phyloP scores from a whole-genome alignment of 2,113 vertebrate species.

The Neoarius graeffei region DNA sequence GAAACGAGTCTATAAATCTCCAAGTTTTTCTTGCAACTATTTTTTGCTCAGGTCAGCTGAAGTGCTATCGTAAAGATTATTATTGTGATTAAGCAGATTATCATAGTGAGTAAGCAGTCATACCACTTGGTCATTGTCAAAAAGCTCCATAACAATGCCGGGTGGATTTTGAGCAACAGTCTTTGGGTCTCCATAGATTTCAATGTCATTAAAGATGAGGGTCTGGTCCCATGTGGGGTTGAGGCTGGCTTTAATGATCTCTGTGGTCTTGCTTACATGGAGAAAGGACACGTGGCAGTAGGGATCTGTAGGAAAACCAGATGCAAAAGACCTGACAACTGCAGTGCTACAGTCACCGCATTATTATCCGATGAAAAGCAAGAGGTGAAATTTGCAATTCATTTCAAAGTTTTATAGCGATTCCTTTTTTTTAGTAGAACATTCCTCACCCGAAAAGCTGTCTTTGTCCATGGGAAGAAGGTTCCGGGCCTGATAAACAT shows the following conservation, averaged over 20 bases:
- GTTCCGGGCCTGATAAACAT: conserved; percentile 90
- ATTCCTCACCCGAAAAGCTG: conserved; percentile 91
- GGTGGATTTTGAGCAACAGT: conserved; percentile 79
- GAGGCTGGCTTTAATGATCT: conserved; percentile 83
- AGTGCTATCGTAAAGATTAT: conserved; percentile 14
- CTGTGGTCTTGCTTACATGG: conserved; percentile 93
- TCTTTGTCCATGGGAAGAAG: conserved; percentile 95
- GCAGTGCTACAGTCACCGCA: background rate
- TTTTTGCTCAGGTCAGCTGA: background rate
- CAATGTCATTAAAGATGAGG: conserved; percentile 91
- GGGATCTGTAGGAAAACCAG: conserved; percentile 79
- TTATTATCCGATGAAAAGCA: conserved; percentile 28
- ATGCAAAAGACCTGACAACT: conserved; percentile 42
- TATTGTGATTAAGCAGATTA: background rate
- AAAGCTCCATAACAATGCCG: conserved; percentile 86
- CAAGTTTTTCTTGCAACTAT: background rate
- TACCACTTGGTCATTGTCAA: conserved; percentile 97
- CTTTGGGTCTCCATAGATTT: conserved; percentile 89
- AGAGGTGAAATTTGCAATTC: background rate
- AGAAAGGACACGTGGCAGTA: conserved; percentile 95
- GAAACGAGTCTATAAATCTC: background rate
- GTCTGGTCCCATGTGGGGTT: conserved; percentile 98
- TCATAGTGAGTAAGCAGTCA: conserved; percentile 60
- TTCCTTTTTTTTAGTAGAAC: background rate
- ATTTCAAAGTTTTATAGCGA: background rate